Evolutionary conservation across 2,113 vertebrate species (phyloP).

Genomic region (Galbula dea): DNA sequence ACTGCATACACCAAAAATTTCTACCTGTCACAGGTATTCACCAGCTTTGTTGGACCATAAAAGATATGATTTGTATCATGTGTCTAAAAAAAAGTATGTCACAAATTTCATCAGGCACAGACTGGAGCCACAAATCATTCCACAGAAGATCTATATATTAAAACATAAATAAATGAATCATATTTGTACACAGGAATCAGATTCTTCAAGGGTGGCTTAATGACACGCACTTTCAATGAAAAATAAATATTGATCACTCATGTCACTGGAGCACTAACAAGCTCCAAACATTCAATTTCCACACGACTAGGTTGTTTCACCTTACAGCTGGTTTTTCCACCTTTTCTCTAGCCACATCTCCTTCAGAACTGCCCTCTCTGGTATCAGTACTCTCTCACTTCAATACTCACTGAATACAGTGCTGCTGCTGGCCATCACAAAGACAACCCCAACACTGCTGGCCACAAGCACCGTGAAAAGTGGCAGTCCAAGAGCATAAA

Average conservation of each 20-base stretch:
- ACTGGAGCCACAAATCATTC: constrained; percentile 2
- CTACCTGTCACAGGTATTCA: not conserved
- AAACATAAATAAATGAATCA: constrained; percentile 19
- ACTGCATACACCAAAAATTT: constrained; percentile 7
- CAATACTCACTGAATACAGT: not conserved
- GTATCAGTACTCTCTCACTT: not conserved
- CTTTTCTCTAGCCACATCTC: not conserved
- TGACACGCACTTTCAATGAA: not conserved
- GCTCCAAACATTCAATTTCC: constrained; percentile 7
- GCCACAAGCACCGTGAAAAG: not conserved
- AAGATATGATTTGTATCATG: constrained; percentile 36
- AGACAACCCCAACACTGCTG: not conserved
- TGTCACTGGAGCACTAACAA: not conserved
- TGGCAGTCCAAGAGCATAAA: not conserved
- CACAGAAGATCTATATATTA: constrained; percentile 8
- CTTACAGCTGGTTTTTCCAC: not conserved
- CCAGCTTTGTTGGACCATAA: constrained; percentile 24
- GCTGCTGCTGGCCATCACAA: not conserved
- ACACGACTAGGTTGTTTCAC: not conserved
- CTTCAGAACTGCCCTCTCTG: not conserved
- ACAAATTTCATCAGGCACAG: constrained; percentile 35
- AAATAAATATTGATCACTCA: constrained; percentile 10
- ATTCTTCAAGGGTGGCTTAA: constrained; percentile 10
- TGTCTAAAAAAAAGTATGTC: constrained; percentile 15
- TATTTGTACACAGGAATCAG: not conserved